Evolutionary conservation across 2,113 vertebrate genomes (phyloP), one percentile per base, ranked within the genome.

Genomic region (Camelus bactrianus): DNA sequence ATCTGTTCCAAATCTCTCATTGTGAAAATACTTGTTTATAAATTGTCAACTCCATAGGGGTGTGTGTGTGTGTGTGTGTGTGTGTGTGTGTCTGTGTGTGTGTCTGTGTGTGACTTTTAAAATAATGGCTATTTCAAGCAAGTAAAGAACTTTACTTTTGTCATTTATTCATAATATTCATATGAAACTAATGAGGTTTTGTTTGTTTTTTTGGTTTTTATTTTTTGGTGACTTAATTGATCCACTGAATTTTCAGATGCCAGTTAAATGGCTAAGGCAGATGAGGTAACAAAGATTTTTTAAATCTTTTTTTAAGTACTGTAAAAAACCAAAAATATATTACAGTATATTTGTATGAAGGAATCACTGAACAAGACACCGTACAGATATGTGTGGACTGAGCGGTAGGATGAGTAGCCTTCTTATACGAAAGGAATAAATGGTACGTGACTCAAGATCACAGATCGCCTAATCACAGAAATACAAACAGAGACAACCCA

Each of bases 171-270:
- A 94, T 95, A 98, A 93, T 89, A 96, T 98, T 91, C 84, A 35
- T 58, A 64, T 89, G 82, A 82, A 98, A 98, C 96, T 97, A 94
- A 76, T 60, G 92, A 97, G 93, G 88, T 16, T 85, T 42, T 42
- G 38, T 42, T 42, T 35, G 35, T 35, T 42, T 42, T 42, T 42
- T 42, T 42, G 38, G 4, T 42, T 42, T 42, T 75, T 30, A 48
- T 58, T 93, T 96, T 96, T 72, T 89, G 70, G 56, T 93, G 89
- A 95, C 73, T 96, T 98, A 98, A 98, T 95, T 98, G 91, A 97
- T 92, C 70, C 38, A 22, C 24, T 77, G 93, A 95, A 88, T 83
- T 98, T 77, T 96, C 91, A 96, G 85, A 52, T 97, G 56, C 62
- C 88, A 79, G 32, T 65, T 83, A 92, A 98, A 67, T 91, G 81